A percentile compares a stretch with the other conserved stretches of the same genome.
phyloP scores from a whole-genome alignment of 2,113 vertebrate genomes.

The Glaucidium brasilianum region DNA sequence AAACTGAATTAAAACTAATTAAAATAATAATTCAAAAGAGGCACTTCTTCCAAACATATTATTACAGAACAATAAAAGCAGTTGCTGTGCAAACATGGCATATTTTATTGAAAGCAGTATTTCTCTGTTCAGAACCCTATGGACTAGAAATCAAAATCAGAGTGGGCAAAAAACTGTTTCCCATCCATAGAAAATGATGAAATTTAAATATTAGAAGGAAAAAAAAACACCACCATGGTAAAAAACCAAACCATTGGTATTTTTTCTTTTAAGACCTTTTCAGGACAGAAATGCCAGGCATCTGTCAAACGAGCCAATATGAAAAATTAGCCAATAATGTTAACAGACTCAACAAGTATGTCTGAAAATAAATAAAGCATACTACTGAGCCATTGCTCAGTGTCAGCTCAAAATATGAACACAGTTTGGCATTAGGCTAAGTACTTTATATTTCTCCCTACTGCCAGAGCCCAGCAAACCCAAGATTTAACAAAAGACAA shows the following conservation, averaged over 20 bases:
- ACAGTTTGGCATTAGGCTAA: background rate
- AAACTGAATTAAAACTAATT: constrained; percentile 45
- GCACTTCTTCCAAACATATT: background rate
- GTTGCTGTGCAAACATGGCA: background rate
- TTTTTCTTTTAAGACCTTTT: background rate
- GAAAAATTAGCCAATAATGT: background rate
- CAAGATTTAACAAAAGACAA: background rate
- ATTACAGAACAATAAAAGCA: background rate
- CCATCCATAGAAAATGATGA: background rate
- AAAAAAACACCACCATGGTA: background rate
- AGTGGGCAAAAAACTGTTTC: background rate
- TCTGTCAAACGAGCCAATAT: background rate
- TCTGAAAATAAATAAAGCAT: background rate
- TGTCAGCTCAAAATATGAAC: background rate
- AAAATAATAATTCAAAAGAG: constrained; percentile 52
- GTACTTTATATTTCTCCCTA: background rate
- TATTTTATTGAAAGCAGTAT: background rate
- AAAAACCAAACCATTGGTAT: background rate
- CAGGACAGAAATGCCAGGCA: background rate
- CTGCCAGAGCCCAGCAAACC: background rate
- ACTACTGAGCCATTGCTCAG: background rate
- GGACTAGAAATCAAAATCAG: background rate
- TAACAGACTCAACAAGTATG: background rate
- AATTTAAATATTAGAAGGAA: background rate
- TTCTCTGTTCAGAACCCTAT: background rate